Evolutionary conservation across 2,888 invertebrate species (phyloP).

Genomic region (Rotaria macrura): DNA sequence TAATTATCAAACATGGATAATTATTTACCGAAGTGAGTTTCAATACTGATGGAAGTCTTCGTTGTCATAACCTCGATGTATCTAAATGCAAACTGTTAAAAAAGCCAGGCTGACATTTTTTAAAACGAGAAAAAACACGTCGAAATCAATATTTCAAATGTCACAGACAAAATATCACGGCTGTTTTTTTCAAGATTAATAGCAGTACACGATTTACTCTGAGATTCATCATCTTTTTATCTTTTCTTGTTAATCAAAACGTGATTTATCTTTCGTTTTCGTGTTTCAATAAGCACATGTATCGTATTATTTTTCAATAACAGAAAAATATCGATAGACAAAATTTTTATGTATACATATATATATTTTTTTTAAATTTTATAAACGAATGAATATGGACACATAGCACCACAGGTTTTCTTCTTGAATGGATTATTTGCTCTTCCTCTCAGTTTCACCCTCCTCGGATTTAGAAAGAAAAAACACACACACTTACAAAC

Average conservation of each 20-base stretch:
- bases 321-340: neutral
- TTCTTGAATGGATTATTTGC: neutral
- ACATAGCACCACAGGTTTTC: constrained; percentile 9
- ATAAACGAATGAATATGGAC: neutral
- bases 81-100: no score
- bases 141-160: neutral
- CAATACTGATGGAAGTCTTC: no score
- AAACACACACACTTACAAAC: no score
- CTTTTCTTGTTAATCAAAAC: neutral
- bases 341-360: neutral
- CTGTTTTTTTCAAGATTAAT: neutral
- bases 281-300: no score
- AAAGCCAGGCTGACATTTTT: neutral
- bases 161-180: neutral
- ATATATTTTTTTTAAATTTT: no score
- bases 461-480: neutral
- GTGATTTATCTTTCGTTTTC: neutral
- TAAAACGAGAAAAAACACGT: neutral
- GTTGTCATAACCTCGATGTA: no score
- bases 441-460: neutral
- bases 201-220: neutral
- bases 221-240: no score
- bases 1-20: no score
- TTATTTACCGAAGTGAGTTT: no score
- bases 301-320: neutral